A percentile compares a stretch with the other conserved stretches of the same genome.
phyloP scores from a whole-genome alignment of 2,113 vertebrate genomes.

The Sterrhoptilus dennistouni region DNA sequence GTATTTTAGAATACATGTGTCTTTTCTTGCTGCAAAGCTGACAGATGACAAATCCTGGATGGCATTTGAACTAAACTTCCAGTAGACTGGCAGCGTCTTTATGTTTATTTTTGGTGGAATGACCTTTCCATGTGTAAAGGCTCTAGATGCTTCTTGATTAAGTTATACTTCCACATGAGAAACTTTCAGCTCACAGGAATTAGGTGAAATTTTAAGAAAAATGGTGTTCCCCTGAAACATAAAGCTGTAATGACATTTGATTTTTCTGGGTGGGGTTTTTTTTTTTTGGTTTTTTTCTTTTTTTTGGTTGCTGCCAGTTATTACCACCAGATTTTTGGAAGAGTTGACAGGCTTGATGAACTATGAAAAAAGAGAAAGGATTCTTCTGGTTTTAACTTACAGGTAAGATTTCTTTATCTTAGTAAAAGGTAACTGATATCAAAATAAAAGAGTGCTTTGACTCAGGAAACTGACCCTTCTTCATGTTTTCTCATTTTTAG shows the following conservation, averaged over 20 bases:
- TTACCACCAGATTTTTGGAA: not conserved
- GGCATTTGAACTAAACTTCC: conserved; percentile 54
- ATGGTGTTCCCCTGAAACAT: not conserved
- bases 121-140: conserved; percentile 48
- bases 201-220: not conserved
- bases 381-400: not conserved
- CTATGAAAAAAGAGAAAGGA: not conserved
- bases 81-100: conserved; percentile 36
- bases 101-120: conserved; percentile 64
- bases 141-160: conserved; percentile 11
- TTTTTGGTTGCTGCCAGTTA: not conserved
- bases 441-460: not conserved
- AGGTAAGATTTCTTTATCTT: not conserved
- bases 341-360: not conserved
- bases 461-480: not conserved
- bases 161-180: conserved; percentile 7
- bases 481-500: not conserved
- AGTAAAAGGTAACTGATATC: not conserved
- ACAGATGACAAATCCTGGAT: conserved; percentile 55
- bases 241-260: not conserved
- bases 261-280: not conserved
- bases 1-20: not conserved
- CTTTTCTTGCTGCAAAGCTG: conserved; percentile 23
- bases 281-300: not conserved
- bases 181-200: conserved; percentile 2